Base-by-base conservation (phyloP, 2,888 invertebrate genomes). In the Hedya salicella region DNA sequence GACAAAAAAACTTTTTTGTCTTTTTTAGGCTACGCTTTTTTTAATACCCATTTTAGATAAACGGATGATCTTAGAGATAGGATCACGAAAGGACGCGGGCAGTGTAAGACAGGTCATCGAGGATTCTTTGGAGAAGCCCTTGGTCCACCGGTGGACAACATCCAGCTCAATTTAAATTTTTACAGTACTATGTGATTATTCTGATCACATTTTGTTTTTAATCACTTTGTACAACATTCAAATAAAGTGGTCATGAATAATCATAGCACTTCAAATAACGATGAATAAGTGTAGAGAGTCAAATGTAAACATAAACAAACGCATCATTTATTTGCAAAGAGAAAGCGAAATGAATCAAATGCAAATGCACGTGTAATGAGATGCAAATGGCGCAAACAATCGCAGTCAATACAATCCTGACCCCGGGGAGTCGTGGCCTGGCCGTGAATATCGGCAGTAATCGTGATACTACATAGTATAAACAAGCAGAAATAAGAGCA, bases 331-430 rank as follows among this genome's bases (percentile, higher is more conserved):
- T 64, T 59, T 59, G 44, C 64, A 59, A 64, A 59, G 64, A 52
- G 57, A 44, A 59, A 57, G 56, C 64, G 44, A 64, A 64, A 64
- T 64, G 57, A 64, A 64, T 64, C 57, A 64, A 64, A 64, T 64
- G 64, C 64, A 64, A 64, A 64, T 64, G 57, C 64, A 59, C 64
- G 64, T 64, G 64, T 64, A 64, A 64, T 64, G 64, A 64, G 50
- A 64, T 64, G 64, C 64, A 59, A 64, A 64, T 57, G 57, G 64
- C 57, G 57, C 64, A 57, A 64, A 64, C 64, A 64, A 64, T 64
- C 64, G 64, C 50, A 64, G 64, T 64, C 64, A 52, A 64, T 64
- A 64, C 64, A 59, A 57, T 52, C 54, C 64, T 64, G 64, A 52
- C 64, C 64, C 64, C 49, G 30, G 56, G 56, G 56, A 40, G 63